A percentile compares a stretch with the other conserved stretches of the same genome.
Conservation (phyloP, 2,888 invertebrate genomes). For the Mylabris sibirica region DNA sequence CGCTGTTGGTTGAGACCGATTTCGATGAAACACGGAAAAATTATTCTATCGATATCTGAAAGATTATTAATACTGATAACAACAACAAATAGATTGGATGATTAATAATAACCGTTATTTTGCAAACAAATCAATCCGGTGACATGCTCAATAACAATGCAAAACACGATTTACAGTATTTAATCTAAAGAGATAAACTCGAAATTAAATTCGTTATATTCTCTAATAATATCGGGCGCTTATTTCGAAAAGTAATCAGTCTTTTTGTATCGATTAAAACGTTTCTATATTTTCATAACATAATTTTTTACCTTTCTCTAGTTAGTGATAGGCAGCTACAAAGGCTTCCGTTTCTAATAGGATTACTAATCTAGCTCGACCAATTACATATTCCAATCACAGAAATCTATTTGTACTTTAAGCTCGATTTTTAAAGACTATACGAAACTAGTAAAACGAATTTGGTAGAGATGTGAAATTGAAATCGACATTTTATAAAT, state of each 20-base stretch:
- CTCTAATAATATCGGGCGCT: not conserved
- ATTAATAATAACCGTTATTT: not conserved
- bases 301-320: too few relatives aligned
- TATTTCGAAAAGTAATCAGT: not conserved
- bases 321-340: not conserved
- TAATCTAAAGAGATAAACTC: not conserved
- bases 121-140: not conserved
- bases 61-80: not conserved
- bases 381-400: not conserved
- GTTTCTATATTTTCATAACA: not conserved
- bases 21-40: not conserved
- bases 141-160: not conserved
- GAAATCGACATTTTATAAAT: constrained; percentile 5
- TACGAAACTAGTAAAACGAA: not conserved
- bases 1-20: too few relatives aligned
- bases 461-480: not conserved
- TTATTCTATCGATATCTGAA: not conserved
- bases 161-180: not conserved
- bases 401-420: not conserved
- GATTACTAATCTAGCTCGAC: not conserved
- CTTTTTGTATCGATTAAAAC: not conserved
- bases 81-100: not conserved
- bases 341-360: not conserved
- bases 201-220: not conserved
- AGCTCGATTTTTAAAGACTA: not conserved